phyloP scores from a whole-genome alignment of 2,797 vertebrate species.

The Falco biarmicus region DNA sequence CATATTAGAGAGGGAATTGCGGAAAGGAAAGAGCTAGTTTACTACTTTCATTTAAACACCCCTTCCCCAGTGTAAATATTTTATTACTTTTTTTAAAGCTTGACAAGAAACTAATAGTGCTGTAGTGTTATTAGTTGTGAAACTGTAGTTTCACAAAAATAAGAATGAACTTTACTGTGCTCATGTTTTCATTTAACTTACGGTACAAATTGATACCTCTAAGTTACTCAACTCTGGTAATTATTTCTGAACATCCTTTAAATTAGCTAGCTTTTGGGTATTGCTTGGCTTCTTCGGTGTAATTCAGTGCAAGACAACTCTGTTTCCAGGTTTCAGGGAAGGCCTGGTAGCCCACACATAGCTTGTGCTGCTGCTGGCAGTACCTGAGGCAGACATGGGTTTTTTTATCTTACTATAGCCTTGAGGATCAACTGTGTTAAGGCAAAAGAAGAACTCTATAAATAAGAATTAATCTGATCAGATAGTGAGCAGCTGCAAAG shows the following conservation, averaged over 20 bases:
- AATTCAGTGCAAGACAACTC: neutral
- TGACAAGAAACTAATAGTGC: neutral
- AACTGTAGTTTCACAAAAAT: neutral
- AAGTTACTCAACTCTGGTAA: neutral
- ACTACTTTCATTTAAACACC: neutral
- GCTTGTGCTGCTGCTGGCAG: neutral
- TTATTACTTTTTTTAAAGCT: neutral
- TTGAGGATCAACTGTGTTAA: neutral
- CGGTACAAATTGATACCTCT: neutral
- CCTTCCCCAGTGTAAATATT: neutral
- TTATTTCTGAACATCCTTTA: neutral
- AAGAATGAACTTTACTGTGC: neutral
- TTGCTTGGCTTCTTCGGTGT: neutral
- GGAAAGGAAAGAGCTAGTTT: neutral
- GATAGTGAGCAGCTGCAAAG: neutral
- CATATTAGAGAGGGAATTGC: neutral
- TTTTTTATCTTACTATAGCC: neutral
- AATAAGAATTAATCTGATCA: neutral
- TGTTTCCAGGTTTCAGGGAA: neutral
- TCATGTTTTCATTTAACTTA: constrained; percentile 2
- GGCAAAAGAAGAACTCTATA: neutral
- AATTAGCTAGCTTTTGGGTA: neutral
- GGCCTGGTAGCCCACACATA: neutral
- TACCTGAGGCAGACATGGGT: neutral
- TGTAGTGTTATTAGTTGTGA: neutral